phyloP scores from a whole-genome alignment of 2,113 vertebrate species.

The Plecotus auritus region DNA sequence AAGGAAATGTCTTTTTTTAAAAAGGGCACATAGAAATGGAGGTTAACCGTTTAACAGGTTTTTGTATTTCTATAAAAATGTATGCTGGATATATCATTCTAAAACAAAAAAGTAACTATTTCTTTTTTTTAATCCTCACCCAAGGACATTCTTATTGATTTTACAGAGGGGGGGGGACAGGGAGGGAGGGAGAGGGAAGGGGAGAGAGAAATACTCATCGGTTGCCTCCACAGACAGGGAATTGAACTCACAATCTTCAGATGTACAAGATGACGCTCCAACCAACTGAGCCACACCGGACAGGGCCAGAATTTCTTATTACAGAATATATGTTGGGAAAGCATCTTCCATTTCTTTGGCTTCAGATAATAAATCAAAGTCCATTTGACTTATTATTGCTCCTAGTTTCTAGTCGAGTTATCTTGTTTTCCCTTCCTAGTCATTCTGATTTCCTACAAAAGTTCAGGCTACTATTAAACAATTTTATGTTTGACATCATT shows the following conservation, averaged over 20 bases:
- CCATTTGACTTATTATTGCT: neutral
- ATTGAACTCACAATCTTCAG: neutral
- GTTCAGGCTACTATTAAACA: neutral
- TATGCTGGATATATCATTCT: neutral
- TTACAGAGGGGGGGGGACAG: neutral
- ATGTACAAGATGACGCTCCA: neutral
- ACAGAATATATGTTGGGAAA: neutral
- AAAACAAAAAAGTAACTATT: neutral
- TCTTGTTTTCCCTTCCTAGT: neutral
- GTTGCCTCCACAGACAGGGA: neutral
- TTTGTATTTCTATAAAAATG: neutral
- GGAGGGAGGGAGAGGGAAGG: neutral
- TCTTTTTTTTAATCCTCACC: neutral
- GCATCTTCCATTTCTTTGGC: neutral
- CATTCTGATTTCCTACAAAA: slow-evolving; percentile 7
- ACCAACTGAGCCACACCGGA: no score
- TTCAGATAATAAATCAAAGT: slow-evolving; percentile 15
- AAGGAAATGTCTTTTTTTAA: neutral
- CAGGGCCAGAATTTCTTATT: neutral
- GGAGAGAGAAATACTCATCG: neutral
- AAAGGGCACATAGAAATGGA: neutral
- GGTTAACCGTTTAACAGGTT: neutral
- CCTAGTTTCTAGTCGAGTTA: neutral
- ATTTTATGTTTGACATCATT: neutral
- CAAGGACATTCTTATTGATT: neutral